Evolutionary conservation across 2,113 vertebrate genomes (phyloP).

Genomic region (Electrona antarctica): DNA sequence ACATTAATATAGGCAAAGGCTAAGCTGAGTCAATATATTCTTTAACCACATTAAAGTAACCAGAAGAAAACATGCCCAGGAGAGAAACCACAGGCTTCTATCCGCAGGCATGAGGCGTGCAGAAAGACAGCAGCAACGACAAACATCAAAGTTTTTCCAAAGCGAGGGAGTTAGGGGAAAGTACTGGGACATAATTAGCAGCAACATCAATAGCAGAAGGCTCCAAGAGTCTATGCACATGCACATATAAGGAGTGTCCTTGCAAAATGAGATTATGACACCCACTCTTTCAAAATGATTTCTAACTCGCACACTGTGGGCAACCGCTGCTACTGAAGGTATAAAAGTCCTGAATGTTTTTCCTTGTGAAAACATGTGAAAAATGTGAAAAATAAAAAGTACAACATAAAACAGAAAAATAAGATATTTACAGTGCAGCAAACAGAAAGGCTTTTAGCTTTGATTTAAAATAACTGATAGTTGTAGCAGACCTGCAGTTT

Average conservation of each 20-base stretch:
- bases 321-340: too few species aligned
- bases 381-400: too few species aligned
- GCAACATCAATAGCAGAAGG: conserved; percentile 36
- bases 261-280: too few species aligned
- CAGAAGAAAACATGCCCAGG: conserved; percentile 19
- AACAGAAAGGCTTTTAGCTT: too few species aligned
- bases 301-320: too few species aligned
- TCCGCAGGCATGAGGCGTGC: conserved; percentile 22
- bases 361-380: too few species aligned
- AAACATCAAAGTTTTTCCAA: conserved; percentile 23
- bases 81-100: conserved; percentile 32
- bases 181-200: conserved; percentile 30
- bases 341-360: too few species aligned
- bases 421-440: too few species aligned
- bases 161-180: conserved; percentile 5
- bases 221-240: conserved; percentile 7
- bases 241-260: not conserved
- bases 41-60: conserved; percentile 50
- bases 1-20: conserved; percentile 6
- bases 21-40: conserved; percentile 1
- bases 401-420: too few species aligned
- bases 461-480: too few species aligned
- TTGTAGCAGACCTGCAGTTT: too few species aligned
- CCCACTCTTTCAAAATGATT: too few species aligned
- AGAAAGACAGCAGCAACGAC: conserved; percentile 19